These are phyloP conservation scores for Phengaris arion DNA, from an alignment of 2,888 invertebrate species.

Conservation along the genomic window DNA sequence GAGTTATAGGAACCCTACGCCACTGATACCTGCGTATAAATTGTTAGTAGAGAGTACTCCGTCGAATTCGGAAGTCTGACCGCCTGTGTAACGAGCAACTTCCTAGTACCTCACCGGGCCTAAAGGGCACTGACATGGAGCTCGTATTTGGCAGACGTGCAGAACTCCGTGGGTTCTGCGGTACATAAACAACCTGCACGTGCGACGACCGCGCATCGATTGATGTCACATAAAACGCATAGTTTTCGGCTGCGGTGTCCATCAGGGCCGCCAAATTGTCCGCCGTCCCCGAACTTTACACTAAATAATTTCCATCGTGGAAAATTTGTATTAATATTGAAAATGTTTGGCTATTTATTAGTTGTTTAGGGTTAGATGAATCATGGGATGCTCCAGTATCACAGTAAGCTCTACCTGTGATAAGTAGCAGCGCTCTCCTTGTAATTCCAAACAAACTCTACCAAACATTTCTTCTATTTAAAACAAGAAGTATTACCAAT, in stretches of 20 bases:
- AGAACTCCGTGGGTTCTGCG: slow-evolving; percentile 73
- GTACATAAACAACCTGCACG: slow-evolving; percentile 75
- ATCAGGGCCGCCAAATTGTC: slow-evolving; percentile 71
- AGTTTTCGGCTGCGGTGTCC: slow-evolving; percentile 68
- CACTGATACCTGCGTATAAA: background rate
- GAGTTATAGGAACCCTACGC: too few species aligned
- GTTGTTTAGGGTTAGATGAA: background rate
- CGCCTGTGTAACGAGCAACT: slow-evolving; percentile 14
- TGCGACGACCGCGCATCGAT: slow-evolving; percentile 71
- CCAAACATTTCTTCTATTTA: background rate
- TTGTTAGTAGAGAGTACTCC: background rate
- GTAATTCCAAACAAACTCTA: background rate
- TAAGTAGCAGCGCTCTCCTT: background rate
- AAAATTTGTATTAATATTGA: background rate
- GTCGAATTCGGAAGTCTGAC: background rate
- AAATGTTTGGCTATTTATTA: background rate
- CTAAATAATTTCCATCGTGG: background rate
- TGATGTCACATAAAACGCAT: slow-evolving; percentile 74
- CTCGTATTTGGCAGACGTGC: slow-evolving; percentile 63
- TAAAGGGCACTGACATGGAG: slow-evolving; percentile 64
- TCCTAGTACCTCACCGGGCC: slow-evolving; percentile 65
- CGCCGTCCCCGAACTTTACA: slow-evolving; percentile 57
- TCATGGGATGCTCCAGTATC: background rate
- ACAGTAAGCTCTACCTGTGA: background rate
- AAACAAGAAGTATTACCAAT: background rate